Evolutionary conservation across 2,113 vertebrate genomes (phyloP).

Genomic region (Abramis brama): DNA sequence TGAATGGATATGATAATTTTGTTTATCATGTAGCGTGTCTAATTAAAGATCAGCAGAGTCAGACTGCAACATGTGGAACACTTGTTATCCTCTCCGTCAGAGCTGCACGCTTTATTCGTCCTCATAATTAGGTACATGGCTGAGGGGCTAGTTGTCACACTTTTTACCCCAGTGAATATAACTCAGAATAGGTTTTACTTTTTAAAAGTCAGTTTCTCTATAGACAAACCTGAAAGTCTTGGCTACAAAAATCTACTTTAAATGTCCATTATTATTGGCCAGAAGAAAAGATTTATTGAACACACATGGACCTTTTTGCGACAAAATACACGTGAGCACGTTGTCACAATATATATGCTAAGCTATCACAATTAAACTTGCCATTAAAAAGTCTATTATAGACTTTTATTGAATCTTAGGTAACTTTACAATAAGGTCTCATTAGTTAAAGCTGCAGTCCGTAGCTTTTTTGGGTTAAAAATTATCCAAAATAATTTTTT

Average conservation of each 20-base stretch:
- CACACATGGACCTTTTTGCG: not conserved
- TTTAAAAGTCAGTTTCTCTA: not conserved
- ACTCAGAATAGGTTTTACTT: not conserved
- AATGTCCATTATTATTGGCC: not conserved
- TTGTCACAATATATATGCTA: not conserved
- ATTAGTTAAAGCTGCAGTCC: too few relatives aligned
- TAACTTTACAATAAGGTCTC: too few relatives aligned
- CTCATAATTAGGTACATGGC: not conserved
- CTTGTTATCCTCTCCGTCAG: not conserved
- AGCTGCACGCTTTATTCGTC: not conserved
- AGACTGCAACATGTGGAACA: not conserved
- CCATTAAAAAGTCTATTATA: not conserved
- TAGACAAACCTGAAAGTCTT: not conserved
- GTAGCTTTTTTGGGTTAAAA: too few relatives aligned
- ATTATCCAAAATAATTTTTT: too few relatives aligned
- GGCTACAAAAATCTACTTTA: not conserved
- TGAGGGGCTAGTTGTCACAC: not conserved
- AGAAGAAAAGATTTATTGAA: not conserved
- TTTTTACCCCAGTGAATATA: not conserved
- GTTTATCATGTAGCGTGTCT: not conserved
- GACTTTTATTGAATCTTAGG: not conserved
- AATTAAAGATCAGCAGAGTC: not conserved
- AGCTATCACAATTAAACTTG: not conserved
- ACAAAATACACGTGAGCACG: not conserved
- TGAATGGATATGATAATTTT: slow-evolving; percentile 15